Conservation (phyloP, 2,797 vertebrate genomes). For the Loriculus beryllinus region DNA sequence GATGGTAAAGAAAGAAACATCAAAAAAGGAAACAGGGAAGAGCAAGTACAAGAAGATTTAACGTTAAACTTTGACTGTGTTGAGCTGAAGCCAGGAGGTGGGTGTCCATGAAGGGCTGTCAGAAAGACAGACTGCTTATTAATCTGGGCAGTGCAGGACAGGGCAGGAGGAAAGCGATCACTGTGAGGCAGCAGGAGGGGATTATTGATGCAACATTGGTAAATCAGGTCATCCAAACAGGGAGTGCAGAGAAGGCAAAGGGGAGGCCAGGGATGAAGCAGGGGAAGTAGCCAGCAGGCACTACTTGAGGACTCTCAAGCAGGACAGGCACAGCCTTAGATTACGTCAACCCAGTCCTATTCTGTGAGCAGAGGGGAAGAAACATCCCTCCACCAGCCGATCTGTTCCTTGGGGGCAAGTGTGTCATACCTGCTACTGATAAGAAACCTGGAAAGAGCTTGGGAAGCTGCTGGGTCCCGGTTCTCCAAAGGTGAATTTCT, state of each 20-base stretch:
- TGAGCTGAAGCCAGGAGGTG: neutral
- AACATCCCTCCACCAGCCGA: neutral
- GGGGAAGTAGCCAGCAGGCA: neutral
- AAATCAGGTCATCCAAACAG: slow-evolving; percentile 31
- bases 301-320: neutral
- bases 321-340: neutral
- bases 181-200: neutral
- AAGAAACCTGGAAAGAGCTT: neutral
- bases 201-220: neutral
- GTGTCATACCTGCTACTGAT: neutral
- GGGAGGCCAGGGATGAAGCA: slow-evolving; percentile 3
- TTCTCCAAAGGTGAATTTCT: neutral
- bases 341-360: neutral
- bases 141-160: neutral
- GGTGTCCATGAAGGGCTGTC: neutral
- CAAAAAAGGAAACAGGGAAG: neutral
- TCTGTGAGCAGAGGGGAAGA: neutral
- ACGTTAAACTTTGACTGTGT: neutral
- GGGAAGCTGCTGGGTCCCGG: neutral
- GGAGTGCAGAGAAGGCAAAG: neutral
- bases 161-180: neutral
- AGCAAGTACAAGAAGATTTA: neutral
- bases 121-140: neutral
- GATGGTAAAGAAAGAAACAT: neutral
- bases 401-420: neutral